Percentiles rank a stretch among this genome's conserved stretches.
Conservation (phyloP, 1,140 invertebrate species). For the Trachymyrmex cornetzi region DNA sequence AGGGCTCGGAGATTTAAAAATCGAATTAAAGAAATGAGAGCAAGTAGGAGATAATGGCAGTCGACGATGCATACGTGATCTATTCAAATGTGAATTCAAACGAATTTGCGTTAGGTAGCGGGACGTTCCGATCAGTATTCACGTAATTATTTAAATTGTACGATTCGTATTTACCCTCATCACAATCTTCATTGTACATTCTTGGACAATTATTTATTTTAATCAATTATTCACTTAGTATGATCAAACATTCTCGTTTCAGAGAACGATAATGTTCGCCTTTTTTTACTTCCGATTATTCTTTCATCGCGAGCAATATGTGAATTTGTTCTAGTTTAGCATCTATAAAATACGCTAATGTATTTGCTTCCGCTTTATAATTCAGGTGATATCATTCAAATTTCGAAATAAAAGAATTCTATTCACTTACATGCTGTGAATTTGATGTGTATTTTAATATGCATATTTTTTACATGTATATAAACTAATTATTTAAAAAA, state of each 20-base stretch:
- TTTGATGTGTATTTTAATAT: neutral
- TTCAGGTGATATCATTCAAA: neutral
- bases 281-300: neutral
- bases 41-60: conserved; percentile 27
- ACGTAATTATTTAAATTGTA: conserved; percentile 21
- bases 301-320: neutral
- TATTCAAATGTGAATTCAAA: conserved; percentile 44
- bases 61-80: conserved; percentile 46
- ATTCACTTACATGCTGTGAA: neutral
- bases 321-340: neutral
- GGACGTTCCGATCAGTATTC: neutral
- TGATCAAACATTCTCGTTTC: neutral
- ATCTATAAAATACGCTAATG: neutral
- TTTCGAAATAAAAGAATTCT: neutral
- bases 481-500: neutral
- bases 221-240: conserved; percentile 22
- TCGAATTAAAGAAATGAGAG: conserved; percentile 53
- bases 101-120: neutral
- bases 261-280: neutral
- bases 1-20: neutral
- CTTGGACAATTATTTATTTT: conserved; percentile 1
- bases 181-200: conserved; percentile 9
- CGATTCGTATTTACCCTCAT: neutral
- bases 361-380: neutral
- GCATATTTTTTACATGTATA: neutral